phyloP scores from a whole-genome alignment of 2,888 invertebrate species.

The Oeneis ivallda region DNA sequence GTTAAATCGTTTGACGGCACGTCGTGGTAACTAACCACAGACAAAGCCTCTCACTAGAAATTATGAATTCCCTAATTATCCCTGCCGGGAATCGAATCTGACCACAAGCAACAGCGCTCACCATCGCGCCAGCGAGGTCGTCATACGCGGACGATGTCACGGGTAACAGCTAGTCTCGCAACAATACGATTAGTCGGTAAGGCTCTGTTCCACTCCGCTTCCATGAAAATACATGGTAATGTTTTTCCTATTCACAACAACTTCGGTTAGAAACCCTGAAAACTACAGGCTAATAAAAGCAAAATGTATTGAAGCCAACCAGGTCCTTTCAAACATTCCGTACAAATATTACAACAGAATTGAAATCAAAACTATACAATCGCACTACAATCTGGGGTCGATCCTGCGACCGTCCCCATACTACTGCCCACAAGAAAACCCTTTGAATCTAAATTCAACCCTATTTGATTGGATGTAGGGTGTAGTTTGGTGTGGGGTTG shows the following conservation, averaged over 20 bases:
- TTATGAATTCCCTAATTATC: too few relatives aligned
- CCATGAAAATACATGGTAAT: too few relatives aligned
- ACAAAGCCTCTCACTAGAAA: too few relatives aligned
- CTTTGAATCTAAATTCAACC: slow-evolving; percentile 35
- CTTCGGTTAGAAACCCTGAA: neutral
- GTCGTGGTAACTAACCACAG: too few relatives aligned
- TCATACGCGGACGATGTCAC: too few relatives aligned
- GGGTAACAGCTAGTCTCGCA: too few relatives aligned
- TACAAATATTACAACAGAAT: slow-evolving; percentile 30
- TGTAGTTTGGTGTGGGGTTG: slow-evolving; percentile 43
- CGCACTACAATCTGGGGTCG: slow-evolving; percentile 70
- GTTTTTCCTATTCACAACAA: neutral
- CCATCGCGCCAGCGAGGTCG: too few relatives aligned
- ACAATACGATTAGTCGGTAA: too few relatives aligned
- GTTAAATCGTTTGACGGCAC: too few relatives aligned
- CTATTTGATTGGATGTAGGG: slow-evolving; percentile 38
- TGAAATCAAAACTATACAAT: slow-evolving; percentile 77
- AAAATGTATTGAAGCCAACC: slow-evolving; percentile 21
- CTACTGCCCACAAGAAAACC: slow-evolving; percentile 62
- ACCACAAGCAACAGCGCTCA: too few relatives aligned
- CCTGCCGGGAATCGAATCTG: too few relatives aligned
- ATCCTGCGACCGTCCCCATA: slow-evolving; percentile 65
- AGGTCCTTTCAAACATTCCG: slow-evolving; percentile 20
- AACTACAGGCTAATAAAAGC: slow-evolving; percentile 17
- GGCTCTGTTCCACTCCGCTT: too few relatives aligned